These are phyloP conservation scores for Didymodactylos carnosus DNA, from an alignment of 2,888 invertebrate species.

Conservation along the genomic window DNA sequence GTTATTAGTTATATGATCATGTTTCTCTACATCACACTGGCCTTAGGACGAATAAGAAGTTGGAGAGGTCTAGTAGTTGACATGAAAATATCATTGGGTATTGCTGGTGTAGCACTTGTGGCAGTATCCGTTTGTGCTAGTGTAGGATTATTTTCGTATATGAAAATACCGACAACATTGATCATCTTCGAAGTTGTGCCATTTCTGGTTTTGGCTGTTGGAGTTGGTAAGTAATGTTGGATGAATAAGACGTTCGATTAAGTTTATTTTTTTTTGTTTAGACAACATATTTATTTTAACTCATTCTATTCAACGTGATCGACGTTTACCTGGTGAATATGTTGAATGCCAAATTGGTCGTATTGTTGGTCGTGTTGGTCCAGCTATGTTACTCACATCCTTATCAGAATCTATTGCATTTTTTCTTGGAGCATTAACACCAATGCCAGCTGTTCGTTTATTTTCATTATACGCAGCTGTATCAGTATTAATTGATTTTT, in stretches of 20 bases:
- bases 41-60: constrained; percentile 46
- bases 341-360: constrained; percentile 69
- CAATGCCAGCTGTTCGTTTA: constrained; percentile 90
- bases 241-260: background rate
- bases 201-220: constrained; percentile 76
- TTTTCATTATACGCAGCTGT: constrained; percentile 90
- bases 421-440: constrained; percentile 78
- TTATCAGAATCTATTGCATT: constrained; percentile 85
- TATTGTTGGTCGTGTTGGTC: constrained; percentile 75
- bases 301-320: constrained; percentile 18
- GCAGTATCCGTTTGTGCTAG: constrained; percentile 61
- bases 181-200: constrained; percentile 85
- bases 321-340: constrained; percentile 51
- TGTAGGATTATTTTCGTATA: constrained; percentile 63
- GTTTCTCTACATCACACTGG: constrained; percentile 71
- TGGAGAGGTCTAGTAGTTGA: constrained; percentile 43
- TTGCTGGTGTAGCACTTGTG: constrained; percentile 65
- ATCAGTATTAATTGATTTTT: constrained; percentile 77
- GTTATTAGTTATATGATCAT: constrained; percentile 69
- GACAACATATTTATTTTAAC: constrained; percentile 29
- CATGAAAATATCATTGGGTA: constrained; percentile 59
- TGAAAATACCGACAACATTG: constrained; percentile 57
- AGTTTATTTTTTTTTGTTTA: background rate
- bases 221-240: constrained; percentile 41
- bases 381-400: constrained; percentile 82